Percentiles rank a stretch among this genome's conserved stretches.
phyloP scores from a whole-genome alignment of 2,888 invertebrate genomes.

The Emesis furor region DNA sequence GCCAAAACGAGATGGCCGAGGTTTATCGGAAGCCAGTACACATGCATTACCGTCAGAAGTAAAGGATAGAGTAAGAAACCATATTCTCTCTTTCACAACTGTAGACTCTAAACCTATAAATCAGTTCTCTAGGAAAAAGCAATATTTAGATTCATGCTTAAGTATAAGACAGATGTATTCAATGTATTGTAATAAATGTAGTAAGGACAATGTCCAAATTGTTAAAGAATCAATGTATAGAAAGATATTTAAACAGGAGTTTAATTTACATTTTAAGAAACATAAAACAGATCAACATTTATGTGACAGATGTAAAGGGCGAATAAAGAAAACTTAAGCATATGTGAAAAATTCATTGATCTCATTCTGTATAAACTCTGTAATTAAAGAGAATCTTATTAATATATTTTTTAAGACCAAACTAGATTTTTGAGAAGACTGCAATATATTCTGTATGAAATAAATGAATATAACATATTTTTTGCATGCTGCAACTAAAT shows the following conservation, averaged over 20 bases:
- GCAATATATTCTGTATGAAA: too few species aligned
- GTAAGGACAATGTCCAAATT: conserved; percentile 79
- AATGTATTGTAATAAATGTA: conserved; percentile 84
- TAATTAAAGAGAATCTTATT: too few species aligned
- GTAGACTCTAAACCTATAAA: conserved; percentile 83
- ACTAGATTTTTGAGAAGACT: too few species aligned
- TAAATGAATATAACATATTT: too few species aligned
- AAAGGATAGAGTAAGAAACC: conserved; percentile 85
- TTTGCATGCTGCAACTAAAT: too few species aligned
- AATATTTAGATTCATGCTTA: conserved; percentile 83
- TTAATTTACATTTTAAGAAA: conserved; percentile 86
- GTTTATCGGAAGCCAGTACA: conserved; percentile 83
- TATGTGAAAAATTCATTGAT: neutral
- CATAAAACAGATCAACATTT: conserved; percentile 79
- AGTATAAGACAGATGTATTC: conserved; percentile 87
- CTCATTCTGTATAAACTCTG: neutral
- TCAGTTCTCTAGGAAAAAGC: conserved; percentile 85
- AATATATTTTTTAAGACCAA: too few species aligned
- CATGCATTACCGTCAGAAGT: conserved; percentile 84
- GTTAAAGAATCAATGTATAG: conserved; percentile 90
- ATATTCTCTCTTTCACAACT: conserved; percentile 84
- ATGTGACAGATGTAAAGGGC: conserved; percentile 86
- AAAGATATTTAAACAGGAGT: conserved; percentile 87
- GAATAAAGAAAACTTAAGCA: conserved; percentile 83
- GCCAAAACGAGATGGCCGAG: conserved; percentile 88